phyloP scores from a whole-genome alignment of 2,797 vertebrate genomes.

The Benthosema pterotum region DNA sequence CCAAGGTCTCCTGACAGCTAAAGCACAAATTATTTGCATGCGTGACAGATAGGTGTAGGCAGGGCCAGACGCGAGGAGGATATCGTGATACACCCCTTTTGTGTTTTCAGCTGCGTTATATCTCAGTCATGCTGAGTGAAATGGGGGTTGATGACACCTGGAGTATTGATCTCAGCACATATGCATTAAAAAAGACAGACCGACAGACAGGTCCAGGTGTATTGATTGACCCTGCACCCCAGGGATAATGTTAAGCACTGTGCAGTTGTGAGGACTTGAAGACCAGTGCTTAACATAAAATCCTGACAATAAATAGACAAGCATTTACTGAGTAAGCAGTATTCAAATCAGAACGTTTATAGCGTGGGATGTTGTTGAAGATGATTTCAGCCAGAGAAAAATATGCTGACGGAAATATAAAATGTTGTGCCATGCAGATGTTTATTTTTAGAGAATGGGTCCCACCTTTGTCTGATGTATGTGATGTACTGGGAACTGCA shows the following conservation, averaged over 20 bases:
- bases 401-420: constrained; percentile 56
- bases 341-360: constrained; percentile 70
- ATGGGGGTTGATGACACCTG: constrained; percentile 68
- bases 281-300: constrained; percentile 60
- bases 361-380: constrained; percentile 43
- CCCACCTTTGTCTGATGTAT: not conserved
- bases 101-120: constrained; percentile 52
- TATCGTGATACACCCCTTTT: constrained; percentile 50
- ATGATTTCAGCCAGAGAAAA: constrained; percentile 55
- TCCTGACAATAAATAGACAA: constrained; percentile 63
- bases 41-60: not conserved
- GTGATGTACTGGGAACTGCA: too few species aligned
- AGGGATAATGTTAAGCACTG: constrained; percentile 64
- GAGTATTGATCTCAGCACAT: constrained; percentile 69
- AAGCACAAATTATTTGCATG: not conserved
- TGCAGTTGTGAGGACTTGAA: constrained; percentile 54
- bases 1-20: constrained; percentile 3
- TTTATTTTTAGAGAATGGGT: constrained; percentile 29
- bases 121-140: constrained; percentile 57
- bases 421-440: constrained; percentile 12
- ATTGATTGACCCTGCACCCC: constrained; percentile 71
- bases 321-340: constrained; percentile 70
- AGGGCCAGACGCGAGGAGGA: not conserved
- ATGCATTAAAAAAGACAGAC: constrained; percentile 76
- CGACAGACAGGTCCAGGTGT: constrained; percentile 55